Percentiles rank a stretch among this genome's conserved stretches.
Evolutionary conservation across 2,797 vertebrate species (phyloP).

Genomic region (Platalea minor): DNA sequence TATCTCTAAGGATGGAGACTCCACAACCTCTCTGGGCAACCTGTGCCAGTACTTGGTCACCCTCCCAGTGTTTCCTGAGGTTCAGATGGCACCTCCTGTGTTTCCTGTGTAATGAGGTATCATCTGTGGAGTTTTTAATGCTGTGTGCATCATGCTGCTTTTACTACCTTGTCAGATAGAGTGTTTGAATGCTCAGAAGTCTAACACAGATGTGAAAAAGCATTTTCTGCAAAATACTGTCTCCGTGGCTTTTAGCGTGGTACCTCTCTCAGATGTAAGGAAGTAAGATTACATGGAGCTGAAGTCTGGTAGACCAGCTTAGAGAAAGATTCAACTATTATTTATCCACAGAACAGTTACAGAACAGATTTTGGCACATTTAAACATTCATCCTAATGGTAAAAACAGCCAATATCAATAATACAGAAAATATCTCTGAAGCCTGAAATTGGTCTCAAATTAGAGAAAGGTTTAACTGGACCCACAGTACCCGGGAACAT

Average conservation of each 20-base stretch:
- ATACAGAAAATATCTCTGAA: not conserved
- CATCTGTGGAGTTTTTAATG: not conserved
- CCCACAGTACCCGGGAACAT: fast-evolving
- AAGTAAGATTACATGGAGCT: not conserved
- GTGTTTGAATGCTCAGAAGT: not conserved
- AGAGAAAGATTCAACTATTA: not conserved
- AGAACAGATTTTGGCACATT: not conserved
- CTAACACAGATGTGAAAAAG: not conserved
- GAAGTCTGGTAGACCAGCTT: not conserved
- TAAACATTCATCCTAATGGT: not conserved
- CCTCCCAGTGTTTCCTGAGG: not conserved
- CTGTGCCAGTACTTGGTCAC: not conserved
- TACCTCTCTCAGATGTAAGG: not conserved
- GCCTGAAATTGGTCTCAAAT: not conserved
- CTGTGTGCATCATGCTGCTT: not conserved
- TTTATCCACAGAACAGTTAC: not conserved
- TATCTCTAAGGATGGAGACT: not conserved
- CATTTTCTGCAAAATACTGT: not conserved
- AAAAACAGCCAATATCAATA: not conserved
- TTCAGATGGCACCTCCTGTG: not conserved
- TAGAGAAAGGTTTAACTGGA: not conserved
- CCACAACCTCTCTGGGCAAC: not conserved
- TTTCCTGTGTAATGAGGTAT: not conserved
- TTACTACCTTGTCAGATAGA: not conserved
- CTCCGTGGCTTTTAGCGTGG: not conserved